Percentiles rank a stretch among this genome's conserved stretches.
Conservation (phyloP, 2,113 vertebrate species). For the Herpailurus yagouaroundi region DNA sequence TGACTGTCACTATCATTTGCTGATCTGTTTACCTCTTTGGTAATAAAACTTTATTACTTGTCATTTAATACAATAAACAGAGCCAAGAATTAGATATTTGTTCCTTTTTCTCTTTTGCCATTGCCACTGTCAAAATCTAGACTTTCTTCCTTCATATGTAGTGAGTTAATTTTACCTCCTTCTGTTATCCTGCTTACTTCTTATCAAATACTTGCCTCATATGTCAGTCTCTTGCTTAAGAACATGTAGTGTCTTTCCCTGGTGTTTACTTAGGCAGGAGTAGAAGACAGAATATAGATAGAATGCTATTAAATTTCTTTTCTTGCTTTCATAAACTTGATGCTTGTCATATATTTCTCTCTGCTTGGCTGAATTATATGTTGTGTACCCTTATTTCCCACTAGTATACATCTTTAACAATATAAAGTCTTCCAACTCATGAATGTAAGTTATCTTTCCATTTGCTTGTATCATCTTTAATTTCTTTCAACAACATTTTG, state of each 20-base stretch:
- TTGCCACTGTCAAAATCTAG: neutral
- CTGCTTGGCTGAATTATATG: neutral
- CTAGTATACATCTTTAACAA: neutral
- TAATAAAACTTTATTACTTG: conserved; percentile 5
- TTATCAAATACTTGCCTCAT: neutral
- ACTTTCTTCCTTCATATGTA: neutral
- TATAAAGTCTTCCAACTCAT: neutral
- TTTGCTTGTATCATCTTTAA: neutral
- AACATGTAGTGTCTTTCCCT: neutral
- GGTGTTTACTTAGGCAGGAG: neutral
- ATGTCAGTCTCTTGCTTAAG: neutral
- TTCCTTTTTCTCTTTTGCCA: conserved; percentile 10
- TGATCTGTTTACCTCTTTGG: conserved; percentile 24
- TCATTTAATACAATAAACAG: neutral
- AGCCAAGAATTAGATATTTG: conserved; percentile 39
- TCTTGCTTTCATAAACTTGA: conserved; percentile 16
- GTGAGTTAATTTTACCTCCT: neutral
- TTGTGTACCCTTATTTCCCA: neutral
- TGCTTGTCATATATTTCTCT: neutral
- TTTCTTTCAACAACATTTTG: neutral
- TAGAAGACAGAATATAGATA: neutral
- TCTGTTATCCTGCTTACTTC: neutral
- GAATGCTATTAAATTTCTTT: neutral
- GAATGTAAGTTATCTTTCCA: neutral
- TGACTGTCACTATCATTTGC: neutral